Conservation (phyloP, 2,797 vertebrate genomes). For the Halcyon badia region DNA sequence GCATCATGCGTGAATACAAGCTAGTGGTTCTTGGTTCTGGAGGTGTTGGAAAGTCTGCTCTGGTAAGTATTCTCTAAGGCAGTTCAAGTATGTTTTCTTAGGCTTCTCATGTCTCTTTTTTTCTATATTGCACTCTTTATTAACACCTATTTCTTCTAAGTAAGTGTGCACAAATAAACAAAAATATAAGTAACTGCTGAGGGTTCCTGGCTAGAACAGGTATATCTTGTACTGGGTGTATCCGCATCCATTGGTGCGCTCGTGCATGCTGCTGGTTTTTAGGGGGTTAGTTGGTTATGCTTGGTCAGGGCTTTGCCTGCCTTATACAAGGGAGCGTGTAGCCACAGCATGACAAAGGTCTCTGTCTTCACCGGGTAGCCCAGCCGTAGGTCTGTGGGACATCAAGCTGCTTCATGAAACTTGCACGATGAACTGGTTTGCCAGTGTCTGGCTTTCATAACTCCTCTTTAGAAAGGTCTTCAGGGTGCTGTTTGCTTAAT, state of each 20-base stretch:
- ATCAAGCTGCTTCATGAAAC: background rate
- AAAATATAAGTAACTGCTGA: background rate
- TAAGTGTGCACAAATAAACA: background rate
- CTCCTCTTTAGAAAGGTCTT: background rate
- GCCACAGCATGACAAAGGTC: background rate
- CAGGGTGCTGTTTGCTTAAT: background rate
- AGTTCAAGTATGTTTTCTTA: background rate
- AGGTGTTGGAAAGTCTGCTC: conserved; percentile 93
- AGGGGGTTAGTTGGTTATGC: background rate
- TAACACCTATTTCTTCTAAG: background rate
- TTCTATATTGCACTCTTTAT: background rate
- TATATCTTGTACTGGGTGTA: background rate
- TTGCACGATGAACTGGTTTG: background rate
- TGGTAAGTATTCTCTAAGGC: conserved; percentile 84
- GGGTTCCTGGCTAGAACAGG: background rate
- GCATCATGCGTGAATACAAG: conserved; percentile 96
- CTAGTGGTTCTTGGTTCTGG: conserved; percentile 95
- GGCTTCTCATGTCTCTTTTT: background rate
- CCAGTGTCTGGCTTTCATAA: background rate
- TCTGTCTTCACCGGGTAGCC: background rate
- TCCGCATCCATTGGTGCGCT: background rate
- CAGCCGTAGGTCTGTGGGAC: background rate
- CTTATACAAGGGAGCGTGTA: background rate
- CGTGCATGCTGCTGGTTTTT: background rate
- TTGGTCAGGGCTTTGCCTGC: background rate